Conservation (phyloP, 2,888 invertebrate species). For the Embidobia sp. region DNA sequence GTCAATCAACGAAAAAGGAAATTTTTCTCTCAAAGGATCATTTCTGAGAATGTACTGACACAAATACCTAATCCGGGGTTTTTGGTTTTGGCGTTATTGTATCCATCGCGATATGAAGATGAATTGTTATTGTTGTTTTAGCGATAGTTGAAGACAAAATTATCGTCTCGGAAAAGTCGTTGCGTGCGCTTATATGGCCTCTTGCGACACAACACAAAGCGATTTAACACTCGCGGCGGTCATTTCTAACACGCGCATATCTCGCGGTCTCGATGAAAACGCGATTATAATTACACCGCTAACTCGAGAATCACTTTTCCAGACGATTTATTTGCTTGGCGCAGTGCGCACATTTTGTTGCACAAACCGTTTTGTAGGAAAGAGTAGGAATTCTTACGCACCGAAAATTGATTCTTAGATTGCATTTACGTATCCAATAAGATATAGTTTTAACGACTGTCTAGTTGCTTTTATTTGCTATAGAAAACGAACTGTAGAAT, state of each 20-base stretch:
- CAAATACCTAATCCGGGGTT: too few species aligned
- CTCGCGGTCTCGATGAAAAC: conserved; percentile 31
- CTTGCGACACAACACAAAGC: conserved; percentile 24
- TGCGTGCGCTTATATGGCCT: conserved; percentile 34
- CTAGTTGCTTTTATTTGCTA: too few species aligned
- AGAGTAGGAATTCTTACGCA: too few species aligned
- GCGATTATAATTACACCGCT: conserved; percentile 23
- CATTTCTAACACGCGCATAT: conserved; percentile 31
- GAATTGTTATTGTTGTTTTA: conserved; percentile 31
- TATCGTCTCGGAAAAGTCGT: conserved; percentile 34
- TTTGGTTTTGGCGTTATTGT: conserved; percentile 34
- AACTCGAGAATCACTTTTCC: conserved; percentile 33
- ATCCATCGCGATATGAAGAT: conserved; percentile 37
- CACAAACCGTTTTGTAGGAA: too few species aligned
- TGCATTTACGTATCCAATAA: too few species aligned
- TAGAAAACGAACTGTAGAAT: too few species aligned
- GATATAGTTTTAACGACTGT: too few species aligned
- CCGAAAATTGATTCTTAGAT: too few species aligned
- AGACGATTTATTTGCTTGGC: conserved; percentile 20
- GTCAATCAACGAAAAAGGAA: too few species aligned
- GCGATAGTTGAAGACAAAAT: conserved; percentile 27
- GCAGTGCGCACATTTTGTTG: neutral
- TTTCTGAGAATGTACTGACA: too few species aligned
- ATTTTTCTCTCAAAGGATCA: too few species aligned
- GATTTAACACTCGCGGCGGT: conserved; percentile 25